Base-by-base conservation (phyloP, 2,888 invertebrate species). In the Erebia aethiops region DNA sequence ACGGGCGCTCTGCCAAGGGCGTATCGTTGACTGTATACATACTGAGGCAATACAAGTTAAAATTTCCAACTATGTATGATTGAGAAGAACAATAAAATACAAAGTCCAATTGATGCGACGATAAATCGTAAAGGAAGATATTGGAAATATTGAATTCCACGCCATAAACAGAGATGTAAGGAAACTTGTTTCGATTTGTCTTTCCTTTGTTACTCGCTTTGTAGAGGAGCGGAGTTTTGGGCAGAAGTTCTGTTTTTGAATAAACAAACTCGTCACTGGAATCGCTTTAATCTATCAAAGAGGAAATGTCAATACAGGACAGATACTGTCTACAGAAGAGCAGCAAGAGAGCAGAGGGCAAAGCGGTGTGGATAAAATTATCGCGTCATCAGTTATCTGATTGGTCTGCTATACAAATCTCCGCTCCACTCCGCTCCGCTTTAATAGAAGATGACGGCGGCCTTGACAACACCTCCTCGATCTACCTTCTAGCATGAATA, bases 121-220 rank as follows among this genome's bases (percentile, higher is more conserved):
- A 54, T 54, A 64, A 52, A 64, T 64, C 41, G 64, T 64, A 64
- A 54, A 54, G 64, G 64, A 64, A 41, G 52, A 54, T 64, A 67
- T n/a, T 67, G 67, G 56, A 67, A 67, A 67, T 58, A 67, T 67
- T 67, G 67, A 67, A 67, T 67, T 67, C 67, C 58, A 35, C 21
- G 67, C 67, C 41, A 67, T 67, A 67, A 67, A 67, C 52, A 8
- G 35, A 26, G 52, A 54, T 54, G 52, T 52, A 52, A 54, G 64
- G 49, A 64, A 64, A 41, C 64, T 64, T 64, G 64, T 64, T 64
- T 16, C 41, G 16, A 64, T 54, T 64, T 41, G 52, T 54, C 54
- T 64, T 63, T 18, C 21, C n/a, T 64, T 64, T 52, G 35, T 52
- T 35, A 11, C 52, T 41, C 7, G 49, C 49, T 49, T 14, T 26